Evolutionary conservation across 2,797 vertebrate species (phyloP), one percentile per base, ranked within the genome.

Genomic region (Cossypha polioptera): DNA sequence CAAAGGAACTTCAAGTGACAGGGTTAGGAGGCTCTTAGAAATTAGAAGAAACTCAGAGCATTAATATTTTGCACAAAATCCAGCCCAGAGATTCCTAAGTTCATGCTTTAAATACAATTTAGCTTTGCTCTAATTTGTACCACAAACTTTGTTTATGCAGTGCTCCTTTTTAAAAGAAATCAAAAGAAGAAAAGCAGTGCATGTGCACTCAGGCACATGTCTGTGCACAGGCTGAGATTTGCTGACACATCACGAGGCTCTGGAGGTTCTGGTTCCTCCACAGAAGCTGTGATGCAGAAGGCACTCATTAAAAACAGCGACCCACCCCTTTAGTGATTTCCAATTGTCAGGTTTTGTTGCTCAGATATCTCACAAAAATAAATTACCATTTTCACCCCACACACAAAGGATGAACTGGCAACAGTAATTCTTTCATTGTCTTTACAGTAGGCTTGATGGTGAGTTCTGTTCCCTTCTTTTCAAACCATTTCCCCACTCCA

Each of bases 361-460:
- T 95, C 73, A 94, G 66, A 87, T 88, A 90, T 66, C 77, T 91
- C 82, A 78, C 33, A 42, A 75, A 97, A 96, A 96, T 71, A 97
- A 96, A 96, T 94, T 91, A 91, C 17, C 0, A 6, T 48, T 96
- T 96, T 95, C 91, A 90, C 38, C 54, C 62, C 61, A 2, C 40
- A 84, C 40, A 94, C 61, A 96, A 95, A 92, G 58, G 53, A 63
- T 40, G 53, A 95, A 96, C 85, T 69, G 57, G 68, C 91, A 97
- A 95, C 26, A 76, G 67, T 80, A 94, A 93, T 90, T 88, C 59
- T 96, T 95, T 33, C 10, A 2, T 54, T 84, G 67, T 90, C 91
- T 91, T 94, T 66, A 86, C 86, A 78, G 58, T 16, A 40, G 38
- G 33, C 53, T 77, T 81, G 48, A 84, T 83, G 77, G 92, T 35